phyloP scores from a whole-genome alignment of 2,113 vertebrate genomes.

The Phyllostomus hastatus region DNA sequence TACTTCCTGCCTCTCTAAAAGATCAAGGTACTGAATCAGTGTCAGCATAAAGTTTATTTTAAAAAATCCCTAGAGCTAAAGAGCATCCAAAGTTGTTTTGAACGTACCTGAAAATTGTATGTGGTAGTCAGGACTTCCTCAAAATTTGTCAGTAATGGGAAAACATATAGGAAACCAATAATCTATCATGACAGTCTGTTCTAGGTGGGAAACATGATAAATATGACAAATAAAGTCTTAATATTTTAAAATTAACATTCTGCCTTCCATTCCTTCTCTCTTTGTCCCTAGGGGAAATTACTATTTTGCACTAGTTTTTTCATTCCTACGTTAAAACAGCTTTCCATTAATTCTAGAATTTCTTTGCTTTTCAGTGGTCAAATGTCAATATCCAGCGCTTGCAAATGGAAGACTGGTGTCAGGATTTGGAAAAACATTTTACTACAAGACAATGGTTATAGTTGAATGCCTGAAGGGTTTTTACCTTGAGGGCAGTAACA shows the following conservation, averaged over 20 bases:
- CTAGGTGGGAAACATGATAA: neutral
- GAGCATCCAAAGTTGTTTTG: neutral
- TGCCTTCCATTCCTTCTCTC: neutral
- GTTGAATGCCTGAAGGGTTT: conserved; percentile 44
- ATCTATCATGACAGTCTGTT: neutral
- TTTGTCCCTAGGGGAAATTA: neutral
- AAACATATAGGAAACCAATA: neutral
- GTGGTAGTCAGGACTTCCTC: neutral
- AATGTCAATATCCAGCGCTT: conserved; percentile 34
- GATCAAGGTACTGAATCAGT: neutral
- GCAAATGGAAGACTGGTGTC: fast-evolving
- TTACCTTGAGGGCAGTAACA: fast-evolving
- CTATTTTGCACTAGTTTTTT: neutral
- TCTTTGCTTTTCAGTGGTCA: conserved; percentile 69
- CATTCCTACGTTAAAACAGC: neutral
- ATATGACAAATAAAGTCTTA: neutral
- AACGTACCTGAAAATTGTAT: neutral
- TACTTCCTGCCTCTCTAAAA: neutral
- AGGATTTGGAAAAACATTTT: neutral
- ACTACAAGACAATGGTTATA: fast-evolving
- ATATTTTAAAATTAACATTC: neutral
- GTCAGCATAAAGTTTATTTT: neutral
- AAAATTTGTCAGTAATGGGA: neutral
- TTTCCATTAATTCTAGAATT: conserved; percentile 27
- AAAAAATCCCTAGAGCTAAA: neutral